These are phyloP conservation scores for Akabosia matsudoensis DNA, from an alignment of 1,140 invertebrate species.

Conservation along the genomic window DNA sequence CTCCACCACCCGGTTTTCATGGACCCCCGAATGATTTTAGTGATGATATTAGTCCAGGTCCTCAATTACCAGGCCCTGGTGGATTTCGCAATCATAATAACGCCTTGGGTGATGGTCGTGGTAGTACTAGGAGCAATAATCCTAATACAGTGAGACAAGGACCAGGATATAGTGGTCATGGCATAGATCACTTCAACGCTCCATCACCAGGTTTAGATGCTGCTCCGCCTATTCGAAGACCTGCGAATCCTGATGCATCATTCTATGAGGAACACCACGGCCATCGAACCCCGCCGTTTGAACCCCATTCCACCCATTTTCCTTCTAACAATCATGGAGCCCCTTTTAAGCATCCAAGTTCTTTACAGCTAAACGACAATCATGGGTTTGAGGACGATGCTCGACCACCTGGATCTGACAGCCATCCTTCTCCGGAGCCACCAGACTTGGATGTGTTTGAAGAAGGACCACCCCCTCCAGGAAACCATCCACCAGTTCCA, in stretches of 20 bases:
- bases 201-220: not conserved
- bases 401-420: not conserved
- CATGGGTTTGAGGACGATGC: not conserved
- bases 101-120: not conserved
- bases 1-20: not conserved
- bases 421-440: not conserved
- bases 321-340: not conserved
- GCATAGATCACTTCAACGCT: not conserved
- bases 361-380: too few species aligned
- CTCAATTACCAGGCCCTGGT: not conserved
- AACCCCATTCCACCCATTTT: not conserved
- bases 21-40: not conserved
- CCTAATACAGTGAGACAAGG: not conserved
- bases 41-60: not conserved
- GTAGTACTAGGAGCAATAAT: not conserved
- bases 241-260: not conserved
- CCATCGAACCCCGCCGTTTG: not conserved
- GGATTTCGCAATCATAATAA: not conserved
- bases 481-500: not conserved
- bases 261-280: not conserved
- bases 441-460: not conserved
- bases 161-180: not conserved
- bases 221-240: not conserved
- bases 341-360: too few species aligned
- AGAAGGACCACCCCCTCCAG: not conserved